phyloP scores from a whole-genome alignment of 2,113 vertebrate genomes.

The Gyps fulvus region DNA sequence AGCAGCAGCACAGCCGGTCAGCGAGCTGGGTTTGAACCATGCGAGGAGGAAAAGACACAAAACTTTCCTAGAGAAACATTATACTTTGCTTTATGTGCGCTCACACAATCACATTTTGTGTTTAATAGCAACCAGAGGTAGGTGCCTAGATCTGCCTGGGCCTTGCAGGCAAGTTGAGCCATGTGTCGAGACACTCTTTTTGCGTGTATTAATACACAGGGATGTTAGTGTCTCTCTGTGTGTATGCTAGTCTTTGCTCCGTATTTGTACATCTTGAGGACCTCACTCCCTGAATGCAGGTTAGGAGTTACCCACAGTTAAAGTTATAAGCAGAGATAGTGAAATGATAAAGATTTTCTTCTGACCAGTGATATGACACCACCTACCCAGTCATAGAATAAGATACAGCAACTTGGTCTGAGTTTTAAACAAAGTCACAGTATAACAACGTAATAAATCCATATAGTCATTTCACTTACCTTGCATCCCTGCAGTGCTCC shows the following conservation, averaged over 20 bases:
- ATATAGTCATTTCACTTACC: background rate
- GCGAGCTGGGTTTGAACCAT: fast-evolving
- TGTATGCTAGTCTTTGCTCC: background rate
- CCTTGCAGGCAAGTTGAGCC: background rate
- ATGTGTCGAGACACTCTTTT: fast-evolving
- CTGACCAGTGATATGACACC: background rate
- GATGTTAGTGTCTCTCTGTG: fast-evolving
- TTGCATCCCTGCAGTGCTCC: background rate
- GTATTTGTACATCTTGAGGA: background rate
- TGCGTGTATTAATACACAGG: background rate
- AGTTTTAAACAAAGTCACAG: background rate
- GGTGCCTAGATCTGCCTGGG: background rate
- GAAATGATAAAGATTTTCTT: background rate
- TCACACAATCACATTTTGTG: background rate
- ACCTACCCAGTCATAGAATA: background rate
- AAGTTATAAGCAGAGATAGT: background rate
- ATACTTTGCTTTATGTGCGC: background rate
- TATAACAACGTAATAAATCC: background rate
- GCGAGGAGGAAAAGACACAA: background rate
- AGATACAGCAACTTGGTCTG: background rate
- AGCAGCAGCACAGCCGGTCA: background rate
- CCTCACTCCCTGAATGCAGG: background rate
- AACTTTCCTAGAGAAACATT: background rate
- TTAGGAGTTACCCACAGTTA: background rate
- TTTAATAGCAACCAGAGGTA: background rate